These are phyloP conservation scores for Cotesia vestalis DNA, from an alignment of 1,140 invertebrate genomes.

Conservation along the genomic window DNA sequence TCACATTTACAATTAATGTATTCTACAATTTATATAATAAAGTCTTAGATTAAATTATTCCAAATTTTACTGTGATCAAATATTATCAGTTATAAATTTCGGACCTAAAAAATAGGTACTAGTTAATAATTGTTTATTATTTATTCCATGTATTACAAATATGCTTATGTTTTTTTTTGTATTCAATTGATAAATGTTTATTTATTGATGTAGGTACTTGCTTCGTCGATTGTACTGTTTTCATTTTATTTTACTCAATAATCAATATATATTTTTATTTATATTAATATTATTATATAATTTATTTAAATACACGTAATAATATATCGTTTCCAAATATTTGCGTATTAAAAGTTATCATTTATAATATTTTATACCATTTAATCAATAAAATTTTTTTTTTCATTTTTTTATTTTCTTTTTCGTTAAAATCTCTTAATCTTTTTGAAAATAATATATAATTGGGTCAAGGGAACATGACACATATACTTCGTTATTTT, in stretches of 20 bases:
- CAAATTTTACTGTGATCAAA: slow-evolving; percentile 58
- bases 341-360: slow-evolving; percentile 43
- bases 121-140: slow-evolving; percentile 52
- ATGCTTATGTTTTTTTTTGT: slow-evolving; percentile 50
- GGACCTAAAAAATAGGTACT: slow-evolving; percentile 64
- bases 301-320: slow-evolving; percentile 17
- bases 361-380: neutral
- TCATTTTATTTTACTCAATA: slow-evolving; percentile 37
- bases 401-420: neutral
- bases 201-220: slow-evolving; percentile 34
- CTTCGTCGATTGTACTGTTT: slow-evolving; percentile 53
- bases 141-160: slow-evolving; percentile 46
- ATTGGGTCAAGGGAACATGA: slow-evolving; percentile 7
- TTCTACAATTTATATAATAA: slow-evolving; percentile 61
- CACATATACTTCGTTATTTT: neutral
- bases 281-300: slow-evolving; percentile 37
- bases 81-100: slow-evolving; percentile 63
- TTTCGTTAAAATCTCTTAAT: slow-evolving; percentile 39
- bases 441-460: slow-evolving; percentile 43
- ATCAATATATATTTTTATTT: slow-evolving; percentile 37
- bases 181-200: slow-evolving; percentile 33
- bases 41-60: slow-evolving; percentile 66
- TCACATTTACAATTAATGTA: slow-evolving; percentile 60
- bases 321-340: slow-evolving; percentile 44
- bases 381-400: no score